Conservation (phyloP, 2,113 vertebrate species). For the Callipepla californica region DNA sequence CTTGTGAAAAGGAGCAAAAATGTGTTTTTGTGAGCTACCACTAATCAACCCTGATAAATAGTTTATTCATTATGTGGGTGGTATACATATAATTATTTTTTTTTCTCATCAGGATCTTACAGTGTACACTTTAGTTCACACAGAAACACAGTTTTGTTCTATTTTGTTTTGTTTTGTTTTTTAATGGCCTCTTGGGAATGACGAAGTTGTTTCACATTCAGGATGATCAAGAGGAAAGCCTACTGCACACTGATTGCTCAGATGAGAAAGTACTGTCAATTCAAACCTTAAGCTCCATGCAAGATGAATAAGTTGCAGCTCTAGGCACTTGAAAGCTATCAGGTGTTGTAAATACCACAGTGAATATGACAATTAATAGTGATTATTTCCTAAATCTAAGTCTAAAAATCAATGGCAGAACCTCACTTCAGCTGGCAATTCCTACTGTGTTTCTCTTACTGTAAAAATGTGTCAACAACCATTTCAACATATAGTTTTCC, state of each 20-base stretch:
- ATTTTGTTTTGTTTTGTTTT: neutral
- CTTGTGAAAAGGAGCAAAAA: neutral
- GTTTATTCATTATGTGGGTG: neutral
- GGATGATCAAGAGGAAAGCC: neutral
- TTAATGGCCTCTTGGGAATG: neutral
- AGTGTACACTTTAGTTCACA: neutral
- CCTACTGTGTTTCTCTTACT: neutral
- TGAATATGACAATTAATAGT: neutral
- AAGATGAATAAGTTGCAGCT: neutral
- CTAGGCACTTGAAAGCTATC: conserved; percentile 12
- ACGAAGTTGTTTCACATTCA: neutral
- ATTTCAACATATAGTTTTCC: neutral
- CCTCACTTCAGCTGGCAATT: neutral
- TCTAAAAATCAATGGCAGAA: neutral
- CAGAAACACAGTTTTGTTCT: neutral
- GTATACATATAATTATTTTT: neutral
- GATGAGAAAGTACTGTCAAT: neutral
- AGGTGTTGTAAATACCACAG: neutral
- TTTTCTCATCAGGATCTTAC: neutral
- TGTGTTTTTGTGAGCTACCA: neutral
- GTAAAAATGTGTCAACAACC: neutral
- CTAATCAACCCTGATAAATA: neutral
- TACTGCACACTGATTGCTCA: neutral
- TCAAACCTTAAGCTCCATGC: neutral
- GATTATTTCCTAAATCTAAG: conserved; percentile 1